Evolutionary conservation across 1,140 invertebrate genomes (phyloP), one percentile per base, ranked within the genome.

Genomic region (Acromyrmex heyeri): DNA sequence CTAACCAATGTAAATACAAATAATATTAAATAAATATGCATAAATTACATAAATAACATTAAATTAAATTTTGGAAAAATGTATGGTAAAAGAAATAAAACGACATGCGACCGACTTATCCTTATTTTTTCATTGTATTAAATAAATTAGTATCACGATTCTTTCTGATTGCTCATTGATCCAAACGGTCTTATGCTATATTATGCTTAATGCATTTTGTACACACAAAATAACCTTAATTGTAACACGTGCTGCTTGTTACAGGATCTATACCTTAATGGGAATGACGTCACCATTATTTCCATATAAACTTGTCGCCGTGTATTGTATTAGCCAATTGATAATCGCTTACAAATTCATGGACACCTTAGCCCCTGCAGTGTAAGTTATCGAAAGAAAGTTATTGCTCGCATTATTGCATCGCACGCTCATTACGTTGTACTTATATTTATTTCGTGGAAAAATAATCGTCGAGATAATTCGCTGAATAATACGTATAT

Each of bases 371-470:
- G 64, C 64, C 21, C 77, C 77, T 21, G 30, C 77, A 34, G 30
- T n/a, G 77, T 81, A 55, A 81, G 77, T 81, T 34, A 14, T 24
- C 24, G 14, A 55, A 65, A 44, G n/a, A 27, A 44, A 44, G 7
- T 57, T 53, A 21, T 34, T 8, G 8, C n/a, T 75, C 6, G n/a
- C 6, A 12, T 50, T 27, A 7, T 27, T 50, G 38, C 38, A 12
- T 44, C 34, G 21, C 6, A 38, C 18, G 53, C 3, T 24, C 1
- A 4, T 44, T 67, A 57, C 8, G n/a, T 67, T 12, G 7, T 1
- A 5, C 3, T 65, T 34, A 10, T 24, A 44, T 18, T 8, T 24
- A 34, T n/a, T 12, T 30, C 10, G 8, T 18, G n/a, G 30, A 65
- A 65, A 5, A 34, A 64, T 27, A 64, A 64, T 34, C 7, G 62